Percentiles rank a stretch among this genome's conserved stretches.
phyloP scores from a whole-genome alignment of 1,140 invertebrate genomes.

The Globodera rostochiensis region DNA sequence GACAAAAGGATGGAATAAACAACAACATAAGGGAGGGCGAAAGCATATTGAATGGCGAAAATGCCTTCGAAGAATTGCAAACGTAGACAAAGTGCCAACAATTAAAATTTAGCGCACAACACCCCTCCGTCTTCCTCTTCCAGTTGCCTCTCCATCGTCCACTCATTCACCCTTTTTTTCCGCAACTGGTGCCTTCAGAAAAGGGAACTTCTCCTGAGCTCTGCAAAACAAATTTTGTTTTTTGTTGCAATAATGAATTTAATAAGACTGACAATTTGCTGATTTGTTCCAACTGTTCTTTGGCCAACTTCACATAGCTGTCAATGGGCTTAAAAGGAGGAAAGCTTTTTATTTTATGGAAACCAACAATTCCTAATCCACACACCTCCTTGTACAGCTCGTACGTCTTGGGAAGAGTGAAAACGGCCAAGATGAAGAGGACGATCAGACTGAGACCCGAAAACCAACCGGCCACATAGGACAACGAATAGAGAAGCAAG shows the following conservation, averaged over 20 bases:
- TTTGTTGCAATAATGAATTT: background rate
- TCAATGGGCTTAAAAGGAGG: slow-evolving; percentile 77
- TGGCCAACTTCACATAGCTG: slow-evolving; percentile 83
- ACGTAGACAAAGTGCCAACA: background rate
- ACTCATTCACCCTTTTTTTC: slow-evolving; percentile 50
- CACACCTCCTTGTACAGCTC: slow-evolving; percentile 85
- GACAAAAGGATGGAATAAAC: background rate
- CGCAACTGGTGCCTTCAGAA: slow-evolving; percentile 33
- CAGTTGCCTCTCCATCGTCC: background rate
- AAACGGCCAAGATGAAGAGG: slow-evolving; percentile 79
- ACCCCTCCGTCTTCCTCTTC: background rate
- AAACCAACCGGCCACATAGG: slow-evolving; percentile 94
- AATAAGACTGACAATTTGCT: slow-evolving; percentile 64
- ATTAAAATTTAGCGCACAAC: background rate
- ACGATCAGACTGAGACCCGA: slow-evolving; percentile 73
- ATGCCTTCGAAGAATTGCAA: background rate
- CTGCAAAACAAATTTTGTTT: slow-evolving; percentile 25
- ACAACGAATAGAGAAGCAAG: slow-evolving; percentile 86
- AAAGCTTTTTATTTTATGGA: background rate
- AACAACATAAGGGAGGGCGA: background rate
- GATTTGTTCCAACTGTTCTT: slow-evolving; percentile 75
- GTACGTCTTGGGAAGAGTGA: slow-evolving; percentile 94
- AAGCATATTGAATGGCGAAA: background rate
- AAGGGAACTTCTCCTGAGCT: slow-evolving; percentile 51
- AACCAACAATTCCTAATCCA: background rate